Conservation (phyloP, 1,140 invertebrate genomes). For the Bombus picipes region DNA sequence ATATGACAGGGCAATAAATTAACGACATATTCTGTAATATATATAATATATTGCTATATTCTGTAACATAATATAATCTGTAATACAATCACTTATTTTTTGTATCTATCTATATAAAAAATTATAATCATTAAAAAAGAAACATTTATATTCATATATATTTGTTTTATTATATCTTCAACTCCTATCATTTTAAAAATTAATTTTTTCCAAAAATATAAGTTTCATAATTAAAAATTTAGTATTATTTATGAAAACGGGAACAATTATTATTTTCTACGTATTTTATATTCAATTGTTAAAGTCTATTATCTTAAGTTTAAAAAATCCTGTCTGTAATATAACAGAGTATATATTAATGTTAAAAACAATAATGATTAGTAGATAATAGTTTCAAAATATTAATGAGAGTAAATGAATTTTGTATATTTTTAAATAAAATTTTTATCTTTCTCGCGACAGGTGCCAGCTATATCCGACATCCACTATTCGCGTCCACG, state of each 20-base stretch:
- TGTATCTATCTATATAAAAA: not conserved
- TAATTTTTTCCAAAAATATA: not conserved
- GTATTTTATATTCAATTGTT: not conserved
- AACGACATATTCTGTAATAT: not conserved
- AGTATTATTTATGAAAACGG: not conserved
- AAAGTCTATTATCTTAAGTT: not conserved
- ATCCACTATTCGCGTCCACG: too few species aligned
- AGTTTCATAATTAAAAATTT: not conserved
- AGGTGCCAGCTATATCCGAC: too few species aligned
- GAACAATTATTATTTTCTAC: not conserved
- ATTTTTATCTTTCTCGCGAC: not conserved
- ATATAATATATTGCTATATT: not conserved
- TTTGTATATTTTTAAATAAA: not conserved
- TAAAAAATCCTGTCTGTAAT: not conserved
- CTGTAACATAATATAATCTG: not conserved
- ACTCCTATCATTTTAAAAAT: not conserved
- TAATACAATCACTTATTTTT: not conserved
- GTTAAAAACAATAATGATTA: not conserved
- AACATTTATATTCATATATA: not conserved
- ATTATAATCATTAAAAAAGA: not conserved
- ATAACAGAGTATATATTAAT: not conserved
- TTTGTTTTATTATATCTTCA: not conserved
- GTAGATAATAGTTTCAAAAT: not conserved
- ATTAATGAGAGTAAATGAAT: not conserved
- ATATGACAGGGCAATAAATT: not conserved